These are phyloP conservation scores for Eumeta japonica DNA, from an alignment of 1,140 invertebrate species.

Conservation along the genomic window DNA sequence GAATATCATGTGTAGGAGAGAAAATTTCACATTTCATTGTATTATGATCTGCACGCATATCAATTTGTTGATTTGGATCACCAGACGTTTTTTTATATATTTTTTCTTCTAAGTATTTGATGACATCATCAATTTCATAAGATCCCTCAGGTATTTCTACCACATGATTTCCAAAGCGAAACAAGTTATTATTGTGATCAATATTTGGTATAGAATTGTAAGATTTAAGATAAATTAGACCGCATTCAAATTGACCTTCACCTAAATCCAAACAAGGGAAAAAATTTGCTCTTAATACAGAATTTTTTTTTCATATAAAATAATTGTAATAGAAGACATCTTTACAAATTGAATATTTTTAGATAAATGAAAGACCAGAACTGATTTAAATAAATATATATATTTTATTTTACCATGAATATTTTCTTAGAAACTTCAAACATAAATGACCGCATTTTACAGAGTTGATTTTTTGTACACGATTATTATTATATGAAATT, in stretches of 20 bases:
- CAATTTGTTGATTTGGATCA: no score
- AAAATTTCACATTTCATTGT: slow-evolving; percentile 16
- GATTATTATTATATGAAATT: slow-evolving; percentile 3
- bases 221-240: slow-evolving; percentile 10
- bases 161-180: slow-evolving; percentile 9
- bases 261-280: slow-evolving; percentile 11
- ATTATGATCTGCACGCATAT: slow-evolving; percentile 16
- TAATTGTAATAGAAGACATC: slow-evolving; percentile 5
- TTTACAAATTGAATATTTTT: slow-evolving; percentile 3
- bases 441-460: slow-evolving; percentile 21
- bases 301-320: slow-evolving; percentile 1
- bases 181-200: slow-evolving; percentile 12
- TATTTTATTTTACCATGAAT: slow-evolving; percentile 2
- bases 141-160: slow-evolving; percentile 12
- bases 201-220: slow-evolving; percentile 16
- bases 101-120: slow-evolving; percentile 10
- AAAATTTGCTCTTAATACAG: slow-evolving; percentile 12
- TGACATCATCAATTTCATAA: slow-evolving; percentile 16
- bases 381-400: neutral
- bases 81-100: no score
- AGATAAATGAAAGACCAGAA: slow-evolving; percentile 8
- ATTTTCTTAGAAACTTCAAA: slow-evolving; percentile 17
- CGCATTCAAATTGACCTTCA: slow-evolving; percentile 12
- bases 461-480: slow-evolving; percentile 10
- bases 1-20: slow-evolving; percentile 9